These are phyloP conservation scores for Drosophila neoperkinsi DNA, from an alignment of 2,888 invertebrate genomes.

Conservation along the genomic window DNA sequence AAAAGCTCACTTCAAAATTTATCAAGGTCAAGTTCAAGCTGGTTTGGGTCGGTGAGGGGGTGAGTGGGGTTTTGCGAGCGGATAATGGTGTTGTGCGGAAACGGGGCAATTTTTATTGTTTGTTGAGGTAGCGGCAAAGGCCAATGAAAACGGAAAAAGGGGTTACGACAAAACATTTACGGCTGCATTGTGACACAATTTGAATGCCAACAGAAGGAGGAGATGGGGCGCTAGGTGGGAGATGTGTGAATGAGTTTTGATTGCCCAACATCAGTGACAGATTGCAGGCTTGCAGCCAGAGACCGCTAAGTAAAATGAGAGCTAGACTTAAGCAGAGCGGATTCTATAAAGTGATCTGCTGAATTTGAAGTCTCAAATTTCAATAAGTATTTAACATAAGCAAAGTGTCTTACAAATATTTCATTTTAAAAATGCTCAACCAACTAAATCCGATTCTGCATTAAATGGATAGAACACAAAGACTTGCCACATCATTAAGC, in stretches of 20 bases:
- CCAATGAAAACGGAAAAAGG: constrained; percentile 45
- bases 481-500: constrained; percentile 22
- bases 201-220: neutral
- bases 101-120: constrained; percentile 49
- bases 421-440: neutral
- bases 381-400: neutral
- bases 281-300: neutral
- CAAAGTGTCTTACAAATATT: neutral
- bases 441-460: neutral
- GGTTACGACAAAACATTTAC: constrained; percentile 38
- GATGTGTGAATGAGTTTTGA: constrained; percentile 7
- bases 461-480: neutral
- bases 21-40: constrained; percentile 79
- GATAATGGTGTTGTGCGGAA: neutral
- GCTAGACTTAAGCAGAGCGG: neutral
- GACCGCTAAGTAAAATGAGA: neutral
- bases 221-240: neutral
- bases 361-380: neutral
- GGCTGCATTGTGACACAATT: constrained; percentile 57
- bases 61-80: neutral
- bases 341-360: neutral
- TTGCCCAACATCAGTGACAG: neutral
- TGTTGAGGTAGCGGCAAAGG: constrained; percentile 70
- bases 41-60: neutral
- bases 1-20: constrained; percentile 79